phyloP scores from a whole-genome alignment of 2,113 vertebrate species.

The Crotalus tigris region DNA sequence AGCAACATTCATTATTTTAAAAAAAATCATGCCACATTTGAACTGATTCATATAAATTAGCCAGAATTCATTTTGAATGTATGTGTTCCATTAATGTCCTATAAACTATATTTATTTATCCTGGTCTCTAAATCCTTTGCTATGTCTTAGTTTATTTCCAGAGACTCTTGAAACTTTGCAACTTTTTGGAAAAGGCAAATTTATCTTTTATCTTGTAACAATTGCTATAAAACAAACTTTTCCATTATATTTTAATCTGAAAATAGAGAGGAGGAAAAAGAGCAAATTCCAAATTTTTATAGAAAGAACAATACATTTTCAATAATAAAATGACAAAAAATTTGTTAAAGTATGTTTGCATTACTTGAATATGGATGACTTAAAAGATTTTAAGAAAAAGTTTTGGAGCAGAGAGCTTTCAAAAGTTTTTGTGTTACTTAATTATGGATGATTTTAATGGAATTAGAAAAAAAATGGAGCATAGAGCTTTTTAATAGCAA shows the following conservation, averaged over 20 bases:
- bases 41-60: not conserved
- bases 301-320: not conserved
- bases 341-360: not conserved
- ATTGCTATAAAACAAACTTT: not conserved
- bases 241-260: not conserved
- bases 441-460: not conserved
- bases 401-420: not conserved
- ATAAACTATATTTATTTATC: not conserved
- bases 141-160: not conserved
- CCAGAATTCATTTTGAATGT: not conserved
- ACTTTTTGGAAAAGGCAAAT: not conserved
- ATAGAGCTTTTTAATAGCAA: not conserved
- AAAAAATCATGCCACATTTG: not conserved
- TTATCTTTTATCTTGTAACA: not conserved
- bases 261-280: not conserved
- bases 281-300: not conserved
- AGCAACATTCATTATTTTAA: not conserved
- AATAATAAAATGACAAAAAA: not conserved
- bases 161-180: not conserved
- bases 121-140: not conserved
- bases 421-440: not conserved
- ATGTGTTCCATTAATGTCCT: not conserved
- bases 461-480: not conserved
- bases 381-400: not conserved
- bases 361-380: not conserved